These are phyloP conservation scores for Cryptoprocta ferox DNA, from an alignment of 2,797 vertebrate genomes.

Conservation along the genomic window DNA sequence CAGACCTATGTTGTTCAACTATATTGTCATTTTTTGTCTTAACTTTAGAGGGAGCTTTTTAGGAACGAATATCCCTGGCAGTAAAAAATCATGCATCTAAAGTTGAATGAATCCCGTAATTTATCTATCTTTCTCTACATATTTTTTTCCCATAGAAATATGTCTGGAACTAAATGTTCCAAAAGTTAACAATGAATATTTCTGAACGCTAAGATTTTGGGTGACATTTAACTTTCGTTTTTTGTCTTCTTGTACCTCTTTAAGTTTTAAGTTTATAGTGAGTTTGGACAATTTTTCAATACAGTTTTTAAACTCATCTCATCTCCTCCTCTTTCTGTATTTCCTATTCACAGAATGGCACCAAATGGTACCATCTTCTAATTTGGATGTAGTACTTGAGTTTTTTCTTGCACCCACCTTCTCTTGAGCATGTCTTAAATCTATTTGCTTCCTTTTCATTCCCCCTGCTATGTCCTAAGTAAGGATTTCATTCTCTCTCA, in stretches of 20 bases:
- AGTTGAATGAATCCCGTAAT: not conserved
- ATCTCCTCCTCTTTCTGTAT: not conserved
- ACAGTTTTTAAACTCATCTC: not conserved
- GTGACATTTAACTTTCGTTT: not conserved
- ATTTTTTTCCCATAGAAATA: not conserved
- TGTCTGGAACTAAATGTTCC: not conserved
- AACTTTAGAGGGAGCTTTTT: not conserved
- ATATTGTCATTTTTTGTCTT: not conserved
- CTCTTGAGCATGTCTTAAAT: not conserved
- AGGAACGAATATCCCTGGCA: not conserved
- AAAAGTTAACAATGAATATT: conserved; percentile 27
- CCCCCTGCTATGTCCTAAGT: not conserved
- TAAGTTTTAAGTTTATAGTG: not conserved
- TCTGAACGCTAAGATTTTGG: not conserved
- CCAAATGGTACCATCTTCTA: not conserved
- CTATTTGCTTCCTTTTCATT: not conserved
- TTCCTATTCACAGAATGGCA: not conserved
- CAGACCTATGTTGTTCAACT: not conserved
- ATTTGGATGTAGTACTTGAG: not conserved
- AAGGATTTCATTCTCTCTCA: not conserved
- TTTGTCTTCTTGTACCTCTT: not conserved
- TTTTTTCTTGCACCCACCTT: not conserved
- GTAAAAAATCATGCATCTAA: not conserved
- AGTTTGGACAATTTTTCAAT: not conserved
- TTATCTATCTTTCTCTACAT: not conserved